These are phyloP conservation scores for Caenorhabditis doughertyi DNA, from an alignment of 2,888 invertebrate genomes.

Conservation along the genomic window DNA sequence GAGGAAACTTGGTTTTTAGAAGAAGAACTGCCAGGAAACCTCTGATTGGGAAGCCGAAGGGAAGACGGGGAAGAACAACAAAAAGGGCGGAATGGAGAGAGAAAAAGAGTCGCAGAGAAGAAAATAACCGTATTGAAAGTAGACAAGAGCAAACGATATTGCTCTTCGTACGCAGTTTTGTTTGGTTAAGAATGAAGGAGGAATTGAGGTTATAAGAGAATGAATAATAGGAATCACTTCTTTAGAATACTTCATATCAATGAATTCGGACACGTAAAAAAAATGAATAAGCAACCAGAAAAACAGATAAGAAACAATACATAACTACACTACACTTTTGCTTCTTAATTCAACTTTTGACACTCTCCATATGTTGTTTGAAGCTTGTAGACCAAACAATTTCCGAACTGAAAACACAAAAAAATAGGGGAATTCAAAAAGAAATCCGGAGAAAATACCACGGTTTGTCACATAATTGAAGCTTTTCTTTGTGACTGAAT, in stretches of 20 bases:
- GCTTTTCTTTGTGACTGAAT: conserved; percentile 45
- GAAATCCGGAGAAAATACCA: conserved; percentile 4
- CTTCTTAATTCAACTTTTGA: conserved; percentile 42
- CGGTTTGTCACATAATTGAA: conserved; percentile 19
- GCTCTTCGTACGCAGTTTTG: conserved; percentile 41
- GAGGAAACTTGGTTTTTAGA: conserved; percentile 1
- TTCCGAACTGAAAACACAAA: conserved; percentile 35
- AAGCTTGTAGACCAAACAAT: conserved; percentile 8
- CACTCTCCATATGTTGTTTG: conserved; percentile 41
- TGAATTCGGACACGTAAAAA: conserved; percentile 34
- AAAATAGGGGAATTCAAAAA: neutral
- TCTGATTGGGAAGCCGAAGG: conserved; percentile 32
- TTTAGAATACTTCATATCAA: conserved; percentile 27
- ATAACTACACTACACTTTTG: conserved; percentile 58
- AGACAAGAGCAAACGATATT: conserved; percentile 25
- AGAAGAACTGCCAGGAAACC: conserved; percentile 2
- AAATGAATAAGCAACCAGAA: neutral
- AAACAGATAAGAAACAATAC: neutral
- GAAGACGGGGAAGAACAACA: conserved; percentile 5
- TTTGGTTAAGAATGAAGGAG: conserved; percentile 22
- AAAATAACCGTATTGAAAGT: conserved; percentile 22
- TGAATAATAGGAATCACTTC: conserved; percentile 4
- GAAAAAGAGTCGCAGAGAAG: neutral
- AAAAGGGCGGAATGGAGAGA: conserved; percentile 1
- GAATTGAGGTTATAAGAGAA: conserved; percentile 4